phyloP scores from a whole-genome alignment of 2,797 vertebrate genomes.

The Gastrophryne carolinensis region DNA sequence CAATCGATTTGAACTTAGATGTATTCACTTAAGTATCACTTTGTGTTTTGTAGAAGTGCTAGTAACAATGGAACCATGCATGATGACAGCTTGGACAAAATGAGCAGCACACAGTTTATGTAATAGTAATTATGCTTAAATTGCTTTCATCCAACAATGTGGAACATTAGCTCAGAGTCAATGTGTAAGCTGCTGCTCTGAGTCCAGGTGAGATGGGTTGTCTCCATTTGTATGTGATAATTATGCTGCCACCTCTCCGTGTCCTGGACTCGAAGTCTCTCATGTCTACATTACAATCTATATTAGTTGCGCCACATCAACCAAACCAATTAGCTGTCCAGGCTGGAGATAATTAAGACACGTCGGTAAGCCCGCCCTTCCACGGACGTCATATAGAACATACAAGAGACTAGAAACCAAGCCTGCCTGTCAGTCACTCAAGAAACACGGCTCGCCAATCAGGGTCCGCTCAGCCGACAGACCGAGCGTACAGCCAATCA shows the following conservation, averaged over 20 bases:
- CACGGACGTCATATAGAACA: too few relatives aligned
- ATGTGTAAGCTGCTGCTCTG: neutral
- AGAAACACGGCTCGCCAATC: too few relatives aligned
- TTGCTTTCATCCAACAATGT: neutral
- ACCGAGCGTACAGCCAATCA: too few relatives aligned
- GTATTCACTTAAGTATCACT: neutral
- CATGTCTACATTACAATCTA: slow-evolving; percentile 9
- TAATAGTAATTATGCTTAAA: neutral
- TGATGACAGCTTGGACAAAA: neutral
- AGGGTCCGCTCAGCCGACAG: too few relatives aligned
- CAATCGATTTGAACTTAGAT: too few relatives aligned
- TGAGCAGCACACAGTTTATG: neutral
- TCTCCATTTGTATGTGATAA: neutral
- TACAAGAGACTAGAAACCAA: too few relatives aligned
- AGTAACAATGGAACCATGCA: neutral
- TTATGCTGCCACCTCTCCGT: neutral
- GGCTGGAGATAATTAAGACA: slow-evolving; percentile 13
- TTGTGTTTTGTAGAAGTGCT: neutral
- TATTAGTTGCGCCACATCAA: slow-evolving; percentile 35
- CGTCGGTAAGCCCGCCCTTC: too few relatives aligned
- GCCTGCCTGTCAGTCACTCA: too few relatives aligned
- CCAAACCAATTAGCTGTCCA: slow-evolving; percentile 27
- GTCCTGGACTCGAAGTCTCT: neutral
- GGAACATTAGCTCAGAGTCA: slow-evolving; percentile 18
- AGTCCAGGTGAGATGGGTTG: neutral